A percentile compares a stretch with the other conserved stretches of the same genome.
Conservation (phyloP, 64 coral and sea anemone species). For the Catalaphyllia jardinei region DNA sequence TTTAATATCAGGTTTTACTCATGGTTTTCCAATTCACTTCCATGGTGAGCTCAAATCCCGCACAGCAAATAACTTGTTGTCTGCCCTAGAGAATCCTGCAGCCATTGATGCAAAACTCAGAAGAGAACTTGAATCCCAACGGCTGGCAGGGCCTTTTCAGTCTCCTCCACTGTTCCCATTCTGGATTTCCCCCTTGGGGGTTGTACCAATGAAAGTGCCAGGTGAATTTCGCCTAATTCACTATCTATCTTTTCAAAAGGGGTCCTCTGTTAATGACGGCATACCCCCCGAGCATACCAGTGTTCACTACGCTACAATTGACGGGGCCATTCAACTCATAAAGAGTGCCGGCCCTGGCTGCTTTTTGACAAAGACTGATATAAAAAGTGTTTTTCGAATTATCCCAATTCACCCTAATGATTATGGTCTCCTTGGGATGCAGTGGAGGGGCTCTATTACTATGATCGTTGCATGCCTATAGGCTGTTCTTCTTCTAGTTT, state of each 20-base stretch:
- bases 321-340: no score
- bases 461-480: no score
- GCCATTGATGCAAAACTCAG: conserved; percentile 24
- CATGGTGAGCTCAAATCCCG: neutral
- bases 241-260: conserved; percentile 42
- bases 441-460: no score
- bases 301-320: no score
- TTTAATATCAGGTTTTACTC: conserved; percentile 35
- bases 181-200: no score
- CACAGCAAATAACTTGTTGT: conserved; percentile 25
- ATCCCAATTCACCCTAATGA: no score
- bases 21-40: conserved; percentile 42
- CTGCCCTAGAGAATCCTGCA: neutral
- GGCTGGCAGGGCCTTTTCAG: conserved; percentile 32
- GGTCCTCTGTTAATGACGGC: conserved; percentile 17
- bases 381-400: no score
- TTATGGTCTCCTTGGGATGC: no score
- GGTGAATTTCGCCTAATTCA: conserved; percentile 57
- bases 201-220: conserved; percentile 15
- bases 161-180: conserved; percentile 28
- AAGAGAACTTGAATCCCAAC: conserved; percentile 9
- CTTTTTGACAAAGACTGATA: no score
- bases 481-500: no score
- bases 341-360: no score
- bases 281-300: no score